These are phyloP conservation scores for Intellagama lesueurii DNA, from an alignment of 2,797 vertebrate species.

Conservation along the genomic window DNA sequence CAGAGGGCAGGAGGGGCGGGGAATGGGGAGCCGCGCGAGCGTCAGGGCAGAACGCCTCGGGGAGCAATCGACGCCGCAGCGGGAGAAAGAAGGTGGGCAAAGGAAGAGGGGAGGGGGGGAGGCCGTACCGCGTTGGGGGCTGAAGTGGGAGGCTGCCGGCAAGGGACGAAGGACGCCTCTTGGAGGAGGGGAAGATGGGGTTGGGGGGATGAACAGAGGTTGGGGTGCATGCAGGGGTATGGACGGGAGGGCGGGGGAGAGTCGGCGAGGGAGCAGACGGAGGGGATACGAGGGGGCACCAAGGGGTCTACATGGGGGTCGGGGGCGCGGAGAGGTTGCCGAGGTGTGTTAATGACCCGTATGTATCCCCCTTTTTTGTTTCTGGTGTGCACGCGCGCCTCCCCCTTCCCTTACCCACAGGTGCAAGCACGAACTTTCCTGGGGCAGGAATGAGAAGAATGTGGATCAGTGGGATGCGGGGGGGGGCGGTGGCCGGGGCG, in stretches of 20 bases:
- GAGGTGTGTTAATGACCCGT: too few relatives aligned
- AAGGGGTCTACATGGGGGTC: not conserved
- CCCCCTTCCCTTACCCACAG: too few relatives aligned
- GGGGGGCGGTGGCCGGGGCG: not conserved
- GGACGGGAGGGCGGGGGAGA: too few relatives aligned
- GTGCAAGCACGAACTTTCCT: fast-evolving
- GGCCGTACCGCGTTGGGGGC: not conserved
- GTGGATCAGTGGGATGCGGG: not conserved
- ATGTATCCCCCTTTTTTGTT: too few relatives aligned
- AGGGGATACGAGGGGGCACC: too few relatives aligned
- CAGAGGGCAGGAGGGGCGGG: constrained; percentile 2
- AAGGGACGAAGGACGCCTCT: not conserved
- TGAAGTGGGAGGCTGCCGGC: not conserved
- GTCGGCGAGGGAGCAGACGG: fast-evolving
- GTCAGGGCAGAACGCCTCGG: not conserved
- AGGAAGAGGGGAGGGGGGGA: not conserved
- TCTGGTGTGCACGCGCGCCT: not conserved
- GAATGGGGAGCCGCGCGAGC: constrained; percentile 30
- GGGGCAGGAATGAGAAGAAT: too few relatives aligned
- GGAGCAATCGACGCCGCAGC: not conserved
- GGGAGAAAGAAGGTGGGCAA: too few relatives aligned
- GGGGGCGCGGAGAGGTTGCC: too few relatives aligned
- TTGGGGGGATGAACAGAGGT: too few relatives aligned
- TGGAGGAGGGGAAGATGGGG: not conserved
- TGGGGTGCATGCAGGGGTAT: too few relatives aligned